phyloP scores from a whole-genome alignment of 2,113 vertebrate species.

The Pitta sordida region DNA sequence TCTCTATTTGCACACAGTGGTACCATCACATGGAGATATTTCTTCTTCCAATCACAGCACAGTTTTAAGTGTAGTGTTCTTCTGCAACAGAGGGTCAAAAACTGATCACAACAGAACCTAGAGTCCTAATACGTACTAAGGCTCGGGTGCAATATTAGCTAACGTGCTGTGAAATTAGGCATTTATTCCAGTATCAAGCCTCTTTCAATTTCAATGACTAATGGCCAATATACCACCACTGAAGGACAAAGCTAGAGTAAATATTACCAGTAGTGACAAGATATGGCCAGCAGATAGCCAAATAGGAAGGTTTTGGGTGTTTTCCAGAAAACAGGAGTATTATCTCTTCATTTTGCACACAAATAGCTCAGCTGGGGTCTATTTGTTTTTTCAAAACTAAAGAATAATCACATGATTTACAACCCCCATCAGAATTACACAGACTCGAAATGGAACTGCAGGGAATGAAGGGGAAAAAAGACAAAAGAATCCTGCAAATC shows the following conservation, averaged over 20 bases:
- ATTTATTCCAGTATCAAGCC: background rate
- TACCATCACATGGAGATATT: background rate
- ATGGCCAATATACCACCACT: background rate
- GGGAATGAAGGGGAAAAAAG: background rate
- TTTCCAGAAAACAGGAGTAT: background rate
- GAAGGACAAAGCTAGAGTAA: slow-evolving; percentile 20
- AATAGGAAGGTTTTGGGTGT: background rate
- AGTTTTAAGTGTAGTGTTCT: background rate
- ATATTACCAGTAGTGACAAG: background rate
- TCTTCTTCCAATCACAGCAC: background rate
- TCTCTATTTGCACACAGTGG: background rate
- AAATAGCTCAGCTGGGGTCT: background rate
- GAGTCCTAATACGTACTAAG: background rate
- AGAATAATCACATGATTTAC: background rate
- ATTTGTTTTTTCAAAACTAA: background rate
- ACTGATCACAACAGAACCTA: background rate
- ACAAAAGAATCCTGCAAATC: background rate
- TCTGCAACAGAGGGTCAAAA: background rate
- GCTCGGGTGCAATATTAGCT: background rate
- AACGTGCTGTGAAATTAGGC: background rate
- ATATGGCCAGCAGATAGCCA: background rate
- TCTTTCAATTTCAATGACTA: background rate
- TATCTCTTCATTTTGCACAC: background rate
- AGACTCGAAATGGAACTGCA: background rate
- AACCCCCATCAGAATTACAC: background rate